Conservation (phyloP, 2,113 vertebrate species). For the Gymnarchus niloticus region DNA sequence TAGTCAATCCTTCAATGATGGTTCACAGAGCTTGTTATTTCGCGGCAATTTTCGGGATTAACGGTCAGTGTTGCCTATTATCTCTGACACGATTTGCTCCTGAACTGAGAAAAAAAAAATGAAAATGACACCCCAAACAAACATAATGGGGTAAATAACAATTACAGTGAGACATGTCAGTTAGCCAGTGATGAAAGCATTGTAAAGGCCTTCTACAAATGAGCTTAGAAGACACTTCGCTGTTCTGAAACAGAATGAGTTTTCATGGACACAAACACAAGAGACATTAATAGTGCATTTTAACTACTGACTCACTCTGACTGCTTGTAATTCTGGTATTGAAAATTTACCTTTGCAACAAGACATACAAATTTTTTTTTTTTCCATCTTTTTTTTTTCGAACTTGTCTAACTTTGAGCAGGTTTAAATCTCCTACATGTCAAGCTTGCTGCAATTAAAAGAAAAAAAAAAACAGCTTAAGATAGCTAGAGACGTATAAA, state of each 20-base stretch:
- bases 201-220: background rate
- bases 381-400: too few species aligned
- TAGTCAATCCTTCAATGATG: slow-evolving; percentile 33
- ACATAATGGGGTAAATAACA: slow-evolving; percentile 1
- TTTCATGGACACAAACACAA: background rate
- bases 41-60: slow-evolving; percentile 28
- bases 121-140: background rate
- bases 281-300: background rate
- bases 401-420: background rate
- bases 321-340: background rate
- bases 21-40: slow-evolving; percentile 14
- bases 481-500: too few species aligned
- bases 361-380: background rate
- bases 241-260: background rate
- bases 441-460: too few species aligned
- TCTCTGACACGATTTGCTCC: slow-evolving; percentile 27
- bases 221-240: background rate
- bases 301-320: background rate
- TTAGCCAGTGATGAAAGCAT: background rate
- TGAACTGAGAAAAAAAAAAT: slow-evolving; percentile 10
- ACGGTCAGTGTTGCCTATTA: slow-evolving; percentile 32
- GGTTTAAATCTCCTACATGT: background rate
- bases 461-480: too few species aligned
- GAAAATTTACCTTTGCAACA: background rate
- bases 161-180: background rate